Evolutionary conservation across 2,888 invertebrate genomes (phyloP).

Genomic region (Cyrtodaria siliqua): DNA sequence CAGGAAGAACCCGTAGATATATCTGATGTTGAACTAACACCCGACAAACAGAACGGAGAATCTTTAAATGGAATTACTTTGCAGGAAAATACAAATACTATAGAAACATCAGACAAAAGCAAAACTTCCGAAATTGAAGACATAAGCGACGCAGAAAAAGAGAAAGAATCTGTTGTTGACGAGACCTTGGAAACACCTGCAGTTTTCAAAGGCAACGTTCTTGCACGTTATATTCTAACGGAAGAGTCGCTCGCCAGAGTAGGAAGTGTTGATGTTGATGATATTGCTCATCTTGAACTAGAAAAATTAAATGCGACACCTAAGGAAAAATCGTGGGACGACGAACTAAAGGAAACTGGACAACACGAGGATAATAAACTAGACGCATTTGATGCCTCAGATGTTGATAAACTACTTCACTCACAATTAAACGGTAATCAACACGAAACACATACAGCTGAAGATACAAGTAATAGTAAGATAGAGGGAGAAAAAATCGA

Average conservation of each 20-base stretch:
- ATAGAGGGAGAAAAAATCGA: too few relatives aligned
- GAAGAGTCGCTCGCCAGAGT: constrained; percentile 14
- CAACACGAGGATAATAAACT: neutral
- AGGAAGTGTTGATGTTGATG: constrained; percentile 27
- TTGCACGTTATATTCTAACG: neutral
- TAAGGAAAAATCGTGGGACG: constrained; percentile 34
- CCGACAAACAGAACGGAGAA: too few relatives aligned
- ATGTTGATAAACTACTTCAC: constrained; percentile 12
- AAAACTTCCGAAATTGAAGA: too few relatives aligned
- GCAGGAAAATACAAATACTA: too few relatives aligned
- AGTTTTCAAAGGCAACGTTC: constrained; percentile 2
- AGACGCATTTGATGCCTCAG: neutral
- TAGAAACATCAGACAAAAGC: too few relatives aligned
- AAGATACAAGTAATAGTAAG: neutral
- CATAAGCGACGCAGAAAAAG: too few relatives aligned
- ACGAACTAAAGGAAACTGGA: constrained; percentile 29
- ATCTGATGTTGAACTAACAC: too few relatives aligned
- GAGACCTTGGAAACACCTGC: neutral
- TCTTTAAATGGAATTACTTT: too few relatives aligned
- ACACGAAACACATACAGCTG: neutral
- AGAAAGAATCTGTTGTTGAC: neutral
- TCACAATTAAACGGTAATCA: constrained; percentile 13
- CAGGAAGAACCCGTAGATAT: too few relatives aligned
- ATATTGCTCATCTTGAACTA: constrained; percentile 18
- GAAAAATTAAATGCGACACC: constrained; percentile 18